A percentile compares a stretch with the other conserved stretches of the same genome.
Evolutionary conservation across 2,113 vertebrate species (phyloP).

Genomic region (Aphelocoma coerulescens): DNA sequence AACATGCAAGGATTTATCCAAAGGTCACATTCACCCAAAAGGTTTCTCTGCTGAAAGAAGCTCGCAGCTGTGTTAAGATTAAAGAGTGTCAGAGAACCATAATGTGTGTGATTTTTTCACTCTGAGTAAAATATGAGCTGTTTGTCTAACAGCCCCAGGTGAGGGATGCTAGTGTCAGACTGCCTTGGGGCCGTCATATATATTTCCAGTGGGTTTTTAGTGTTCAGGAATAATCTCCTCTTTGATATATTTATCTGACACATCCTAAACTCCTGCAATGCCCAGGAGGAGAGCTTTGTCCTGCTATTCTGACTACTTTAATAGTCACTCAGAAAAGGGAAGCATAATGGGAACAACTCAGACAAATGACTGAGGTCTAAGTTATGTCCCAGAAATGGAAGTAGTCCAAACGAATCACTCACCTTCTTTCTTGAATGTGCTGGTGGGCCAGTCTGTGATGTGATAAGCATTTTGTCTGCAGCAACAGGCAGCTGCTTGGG

Average conservation of each 20-base stretch:
- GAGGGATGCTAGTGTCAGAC: constrained; percentile 27
- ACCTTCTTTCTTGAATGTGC: neutral
- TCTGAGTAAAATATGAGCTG: constrained; percentile 47
- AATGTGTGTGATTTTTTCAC: constrained; percentile 18
- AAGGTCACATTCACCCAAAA: constrained; percentile 2
- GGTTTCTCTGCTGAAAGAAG: constrained; percentile 1
- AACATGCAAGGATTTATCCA: constrained; percentile 4
- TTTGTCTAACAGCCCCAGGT: constrained; percentile 35
- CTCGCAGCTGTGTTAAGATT: constrained; percentile 28
- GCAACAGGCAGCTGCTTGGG: neutral
- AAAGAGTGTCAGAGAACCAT: constrained; percentile 32
- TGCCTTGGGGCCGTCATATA: constrained; percentile 7
- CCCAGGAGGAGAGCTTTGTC: neutral
- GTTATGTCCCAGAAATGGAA: neutral
- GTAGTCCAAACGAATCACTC: neutral
- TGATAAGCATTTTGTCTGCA: neutral
- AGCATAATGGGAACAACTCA: neutral
- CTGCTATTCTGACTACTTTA: neutral
- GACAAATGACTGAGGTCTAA: neutral
- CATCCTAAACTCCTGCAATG: neutral
- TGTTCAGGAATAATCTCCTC: neutral
- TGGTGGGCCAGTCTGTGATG: neutral
- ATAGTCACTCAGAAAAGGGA: neutral
- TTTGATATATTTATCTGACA: constrained; percentile 39
- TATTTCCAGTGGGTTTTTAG: constrained; percentile 29